A percentile compares a stretch with the other conserved stretches of the same genome.
Conservation (phyloP, 2,888 invertebrate species). For the Cerastoderma edule region DNA sequence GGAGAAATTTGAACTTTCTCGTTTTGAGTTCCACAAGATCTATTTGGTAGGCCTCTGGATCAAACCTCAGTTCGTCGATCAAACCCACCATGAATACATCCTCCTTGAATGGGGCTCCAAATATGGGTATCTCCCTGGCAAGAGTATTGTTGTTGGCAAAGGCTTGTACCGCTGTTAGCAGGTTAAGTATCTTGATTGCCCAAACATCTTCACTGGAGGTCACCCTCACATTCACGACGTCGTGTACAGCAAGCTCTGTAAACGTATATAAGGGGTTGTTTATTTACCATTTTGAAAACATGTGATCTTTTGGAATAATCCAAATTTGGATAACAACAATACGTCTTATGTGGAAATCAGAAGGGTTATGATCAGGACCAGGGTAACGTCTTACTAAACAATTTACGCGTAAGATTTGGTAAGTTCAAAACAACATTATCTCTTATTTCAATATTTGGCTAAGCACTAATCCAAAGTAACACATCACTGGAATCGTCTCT, state of each 20-base stretch:
- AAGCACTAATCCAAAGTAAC: no score
- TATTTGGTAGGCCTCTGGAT: slow-evolving; percentile 74
- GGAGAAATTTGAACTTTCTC: slow-evolving; percentile 60
- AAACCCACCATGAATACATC: slow-evolving; percentile 78
- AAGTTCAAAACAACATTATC: no score
- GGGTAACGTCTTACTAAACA: no score
- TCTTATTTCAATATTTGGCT: no score
- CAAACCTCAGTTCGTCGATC: slow-evolving; percentile 80
- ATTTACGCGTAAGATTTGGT: no score
- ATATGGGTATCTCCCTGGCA: slow-evolving; percentile 79
- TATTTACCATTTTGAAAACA: no score
- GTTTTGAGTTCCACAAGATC: slow-evolving; percentile 80
- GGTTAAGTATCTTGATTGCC: slow-evolving; percentile 78
- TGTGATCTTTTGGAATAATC: no score
- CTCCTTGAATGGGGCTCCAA: slow-evolving; percentile 77
- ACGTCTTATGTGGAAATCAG: no score
- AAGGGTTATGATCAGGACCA: no score
- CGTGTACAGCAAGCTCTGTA: slow-evolving; percentile 79
- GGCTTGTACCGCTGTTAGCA: slow-evolving; percentile 67
- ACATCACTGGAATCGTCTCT: no score
- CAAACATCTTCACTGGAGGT: slow-evolving; percentile 79
- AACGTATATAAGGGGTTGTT: no score
- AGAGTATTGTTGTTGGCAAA: slow-evolving; percentile 69
- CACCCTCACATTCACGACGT: slow-evolving; percentile 71
- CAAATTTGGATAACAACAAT: no score